Conservation (phyloP, 2,888 invertebrate species). For the Cancer borealis region DNA sequence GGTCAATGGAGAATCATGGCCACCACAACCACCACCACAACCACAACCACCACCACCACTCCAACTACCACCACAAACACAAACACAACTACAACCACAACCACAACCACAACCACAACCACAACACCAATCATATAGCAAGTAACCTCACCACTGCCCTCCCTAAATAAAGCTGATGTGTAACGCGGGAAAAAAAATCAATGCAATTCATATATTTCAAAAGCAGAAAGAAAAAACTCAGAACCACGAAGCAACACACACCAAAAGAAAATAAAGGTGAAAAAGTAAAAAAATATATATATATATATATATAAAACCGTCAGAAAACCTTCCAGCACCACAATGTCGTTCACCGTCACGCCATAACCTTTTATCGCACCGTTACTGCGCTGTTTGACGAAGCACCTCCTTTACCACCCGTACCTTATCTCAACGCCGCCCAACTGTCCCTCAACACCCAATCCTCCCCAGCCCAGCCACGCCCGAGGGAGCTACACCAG, state of each 20-base stretch:
- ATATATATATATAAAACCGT: too few relatives aligned
- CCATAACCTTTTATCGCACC: not conserved
- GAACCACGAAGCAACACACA: not conserved
- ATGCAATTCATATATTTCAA: not conserved
- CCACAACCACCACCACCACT: not conserved
- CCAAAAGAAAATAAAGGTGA: too few relatives aligned
- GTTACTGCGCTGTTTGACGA: not conserved
- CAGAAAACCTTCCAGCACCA: not conserved
- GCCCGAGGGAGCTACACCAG: not conserved
- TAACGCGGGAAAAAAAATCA: not conserved
- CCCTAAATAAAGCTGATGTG: too few relatives aligned
- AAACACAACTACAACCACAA: too few relatives aligned
- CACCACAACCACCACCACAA: not conserved
- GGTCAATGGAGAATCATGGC: not conserved
- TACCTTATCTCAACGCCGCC: not conserved
- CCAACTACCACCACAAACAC: not conserved
- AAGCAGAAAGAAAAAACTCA: not conserved
- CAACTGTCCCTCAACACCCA: slow-evolving; percentile 12
- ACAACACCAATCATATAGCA: too few relatives aligned
- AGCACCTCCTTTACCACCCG: not conserved
- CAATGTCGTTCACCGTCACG: not conserved
- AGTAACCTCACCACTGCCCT: too few relatives aligned
- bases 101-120: too few relatives aligned
- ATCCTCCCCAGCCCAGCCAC: not conserved
- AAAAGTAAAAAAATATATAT: too few relatives aligned